phyloP scores from a whole-genome alignment of 2,797 vertebrate species.

The Philypnodon macrostomus region DNA sequence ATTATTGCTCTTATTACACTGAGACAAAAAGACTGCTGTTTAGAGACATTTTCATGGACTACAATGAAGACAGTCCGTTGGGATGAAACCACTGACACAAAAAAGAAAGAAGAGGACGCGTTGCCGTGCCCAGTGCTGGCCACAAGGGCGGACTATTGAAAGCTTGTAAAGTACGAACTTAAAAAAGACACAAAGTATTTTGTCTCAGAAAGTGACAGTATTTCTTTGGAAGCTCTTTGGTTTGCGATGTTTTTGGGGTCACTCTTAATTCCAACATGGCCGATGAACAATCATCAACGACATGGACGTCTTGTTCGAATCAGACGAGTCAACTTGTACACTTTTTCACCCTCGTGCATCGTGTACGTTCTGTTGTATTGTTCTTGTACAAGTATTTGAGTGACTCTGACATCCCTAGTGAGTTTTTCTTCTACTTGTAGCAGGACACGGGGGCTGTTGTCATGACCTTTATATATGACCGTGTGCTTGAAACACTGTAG shows the following conservation, averaged over 20 bases:
- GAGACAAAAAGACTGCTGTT: conserved; percentile 51
- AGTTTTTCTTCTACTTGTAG: conserved; percentile 71
- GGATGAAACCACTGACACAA: conserved; percentile 63
- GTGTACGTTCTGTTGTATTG: conserved; percentile 60
- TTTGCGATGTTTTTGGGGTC: too few species aligned
- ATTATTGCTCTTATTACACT: conserved; percentile 71
- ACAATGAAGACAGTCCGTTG: conserved; percentile 68
- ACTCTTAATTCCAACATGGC: conserved; percentile 26
- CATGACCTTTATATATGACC: conserved; percentile 48
- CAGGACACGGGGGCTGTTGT: conserved; percentile 51
- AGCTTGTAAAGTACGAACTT: conserved; percentile 49
- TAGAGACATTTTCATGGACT: conserved; percentile 55
- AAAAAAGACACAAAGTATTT: conserved; percentile 38
- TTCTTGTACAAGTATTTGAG: conserved; percentile 54
- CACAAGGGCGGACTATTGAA: conserved; percentile 60
- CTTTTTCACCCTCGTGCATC: conserved; percentile 58
- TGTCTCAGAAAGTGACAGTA: conserved; percentile 39
- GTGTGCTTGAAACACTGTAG: too few species aligned
- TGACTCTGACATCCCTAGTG: conserved; percentile 52
- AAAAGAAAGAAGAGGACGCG: conserved; percentile 30
- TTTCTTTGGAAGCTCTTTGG: conserved; percentile 37
- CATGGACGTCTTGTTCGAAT: conserved; percentile 8
- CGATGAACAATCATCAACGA: conserved; percentile 58
- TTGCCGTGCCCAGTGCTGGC: conserved; percentile 71
- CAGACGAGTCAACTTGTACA: conserved; percentile 67